These are phyloP conservation scores for Drosophila sp. DNA, from an alignment of 1,140 invertebrate species.

Conservation along the genomic window DNA sequence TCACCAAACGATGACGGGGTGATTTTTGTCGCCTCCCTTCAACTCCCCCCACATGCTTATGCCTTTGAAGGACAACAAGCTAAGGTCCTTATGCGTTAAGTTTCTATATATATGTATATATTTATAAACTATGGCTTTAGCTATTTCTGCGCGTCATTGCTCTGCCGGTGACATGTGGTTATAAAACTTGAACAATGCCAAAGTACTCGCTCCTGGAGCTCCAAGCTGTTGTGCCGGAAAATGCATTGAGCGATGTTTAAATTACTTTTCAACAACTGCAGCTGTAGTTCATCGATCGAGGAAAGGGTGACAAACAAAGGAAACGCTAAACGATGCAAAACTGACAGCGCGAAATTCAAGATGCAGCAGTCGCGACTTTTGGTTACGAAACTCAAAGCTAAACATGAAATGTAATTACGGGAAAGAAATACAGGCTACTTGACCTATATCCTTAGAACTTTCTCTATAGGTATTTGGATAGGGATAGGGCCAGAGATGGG, in stretches of 20 bases:
- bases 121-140: slow-evolving; percentile 17
- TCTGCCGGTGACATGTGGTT: slow-evolving; percentile 39
- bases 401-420: slow-evolving; percentile 70
- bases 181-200: slow-evolving; percentile 45
- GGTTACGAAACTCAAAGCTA: slow-evolving; percentile 33
- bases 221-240: slow-evolving; percentile 29
- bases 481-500: too few species aligned
- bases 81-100: slow-evolving; percentile 17
- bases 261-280: slow-evolving; percentile 39
- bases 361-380: slow-evolving; percentile 9
- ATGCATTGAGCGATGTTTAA: slow-evolving; percentile 54
- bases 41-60: background rate
- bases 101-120: slow-evolving; percentile 23
- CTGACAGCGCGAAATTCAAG: slow-evolving; percentile 36
- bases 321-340: slow-evolving; percentile 17
- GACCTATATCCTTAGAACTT: slow-evolving; percentile 57
- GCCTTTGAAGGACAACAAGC: slow-evolving; percentile 59
- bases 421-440: slow-evolving; percentile 71
- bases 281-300: slow-evolving; percentile 26
- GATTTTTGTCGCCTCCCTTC: background rate
- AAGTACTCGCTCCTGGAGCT: background rate
- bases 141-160: slow-evolving; percentile 48
- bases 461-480: background rate
- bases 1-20: slow-evolving; percentile 59
- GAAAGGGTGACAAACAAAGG: too few species aligned